Base-by-base conservation (phyloP, 92 coral and sea anemone species). In the Anthopleura xanthogrammica region DNA sequence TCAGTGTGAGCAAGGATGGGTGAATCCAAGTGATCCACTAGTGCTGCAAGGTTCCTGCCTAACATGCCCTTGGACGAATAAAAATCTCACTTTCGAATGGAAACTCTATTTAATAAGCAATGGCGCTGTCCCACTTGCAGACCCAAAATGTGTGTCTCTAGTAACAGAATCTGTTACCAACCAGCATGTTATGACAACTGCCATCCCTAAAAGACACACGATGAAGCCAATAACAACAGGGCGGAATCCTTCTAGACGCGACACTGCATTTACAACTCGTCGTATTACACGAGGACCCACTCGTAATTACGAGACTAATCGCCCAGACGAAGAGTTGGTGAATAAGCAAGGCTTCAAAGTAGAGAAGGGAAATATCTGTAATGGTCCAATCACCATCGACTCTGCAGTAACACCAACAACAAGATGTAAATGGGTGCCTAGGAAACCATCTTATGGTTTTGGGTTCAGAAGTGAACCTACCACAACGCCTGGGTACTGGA, bases 21-120 rank as follows among this genome's bases (percentile, higher is more conserved):
- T 93, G 4, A 93, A 91, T 77, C 92, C 92, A 11, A 91, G 87
- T 82, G 80, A 70, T 12, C 87, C 85, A 62, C 81, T 93, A 36
- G 80, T 92, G 20, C 29, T 93, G 52, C 84, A 55, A 17, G 91
- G 94, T 9, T 41, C 75, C 41, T 93, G 97, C 55, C 72, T 64
- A 20, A 86, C 92, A 5, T 93, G 97, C 50, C 85, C 87, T 12
- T 79, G 79, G 83, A 60, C 52, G 13, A 72, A 81, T 41, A 20
- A 71, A 16, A 81, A 76, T 55, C 70, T 91, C 42, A 8, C 73
- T 7, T 93, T 88, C 80, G 24, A 77, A 50, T 93, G 94, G 94
- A 42, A 84, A 14, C 83, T 91, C 20, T 91, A 76, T 65, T 84
- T 85, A n/a, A 82, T 89, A 39, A 85, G 48, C 17, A 73, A 60